phyloP scores from a whole-genome alignment of 92 coral and sea anemone genomes.

The Micromussa lordhowensis region DNA sequence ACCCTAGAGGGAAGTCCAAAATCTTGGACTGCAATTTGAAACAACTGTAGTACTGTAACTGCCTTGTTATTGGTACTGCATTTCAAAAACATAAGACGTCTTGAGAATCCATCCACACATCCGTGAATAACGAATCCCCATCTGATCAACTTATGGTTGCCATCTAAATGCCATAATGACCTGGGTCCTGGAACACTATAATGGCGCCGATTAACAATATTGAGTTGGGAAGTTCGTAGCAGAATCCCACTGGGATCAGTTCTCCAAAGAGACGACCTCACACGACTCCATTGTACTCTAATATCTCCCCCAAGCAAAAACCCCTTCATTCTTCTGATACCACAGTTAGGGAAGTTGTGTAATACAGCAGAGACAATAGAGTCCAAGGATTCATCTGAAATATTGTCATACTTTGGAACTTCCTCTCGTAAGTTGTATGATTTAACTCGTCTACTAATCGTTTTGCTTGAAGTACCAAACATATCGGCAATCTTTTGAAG shows the following conservation, averaged over 20 bases:
- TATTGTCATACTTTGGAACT: not conserved
- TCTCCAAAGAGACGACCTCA: no score
- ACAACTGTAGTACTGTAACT: no score
- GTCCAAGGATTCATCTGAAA: not conserved
- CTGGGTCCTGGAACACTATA: not conserved
- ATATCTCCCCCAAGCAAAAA: no score
- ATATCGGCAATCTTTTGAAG: not conserved
- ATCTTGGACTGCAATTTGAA: no score
- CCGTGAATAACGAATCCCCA: not conserved
- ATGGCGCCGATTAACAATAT: no score
- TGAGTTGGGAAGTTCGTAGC: no score
- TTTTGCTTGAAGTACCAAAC: not conserved
- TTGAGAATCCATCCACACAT: not conserved
- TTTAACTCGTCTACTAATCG: not conserved
- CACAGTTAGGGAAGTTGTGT: not conserved
- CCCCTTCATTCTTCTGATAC: not conserved
- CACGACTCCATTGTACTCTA: no score
- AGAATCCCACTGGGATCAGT: no score
- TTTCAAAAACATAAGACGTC: no score
- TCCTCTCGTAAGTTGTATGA: not conserved
- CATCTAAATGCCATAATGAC: not conserved
- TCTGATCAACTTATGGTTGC: not conserved
- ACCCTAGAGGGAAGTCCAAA: no score
- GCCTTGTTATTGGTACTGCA: no score
- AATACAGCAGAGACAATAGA: not conserved